These are phyloP conservation scores for Subacronicta megacephala DNA, from an alignment of 2,888 invertebrate genomes.

Conservation along the genomic window DNA sequence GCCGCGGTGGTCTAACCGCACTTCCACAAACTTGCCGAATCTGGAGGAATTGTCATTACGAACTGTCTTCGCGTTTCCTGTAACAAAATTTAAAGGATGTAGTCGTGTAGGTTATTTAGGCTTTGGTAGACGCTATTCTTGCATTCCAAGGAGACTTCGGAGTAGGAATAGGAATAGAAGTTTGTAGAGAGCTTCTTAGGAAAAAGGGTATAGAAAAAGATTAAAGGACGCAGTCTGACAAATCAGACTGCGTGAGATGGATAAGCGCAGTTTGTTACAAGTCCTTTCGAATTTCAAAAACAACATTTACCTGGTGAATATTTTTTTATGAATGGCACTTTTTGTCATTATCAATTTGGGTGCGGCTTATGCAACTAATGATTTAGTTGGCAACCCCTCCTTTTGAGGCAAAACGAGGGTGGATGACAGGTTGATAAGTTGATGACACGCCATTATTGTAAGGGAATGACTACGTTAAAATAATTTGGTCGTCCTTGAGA, in stretches of 20 bases:
- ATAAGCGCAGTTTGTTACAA: too few relatives aligned
- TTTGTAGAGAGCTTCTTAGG: too few relatives aligned
- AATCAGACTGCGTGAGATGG: too few relatives aligned
- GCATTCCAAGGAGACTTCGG: too few relatives aligned
- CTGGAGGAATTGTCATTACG: slow-evolving; percentile 97
- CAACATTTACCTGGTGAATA: too few relatives aligned
- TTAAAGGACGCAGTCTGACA: too few relatives aligned
- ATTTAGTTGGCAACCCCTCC: slow-evolving; percentile 33
- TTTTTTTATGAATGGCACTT: too few relatives aligned
- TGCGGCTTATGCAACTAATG: slow-evolving; percentile 14
- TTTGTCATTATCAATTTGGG: slow-evolving; percentile 13
- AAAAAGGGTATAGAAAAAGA: too few relatives aligned
- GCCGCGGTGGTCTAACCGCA: slow-evolving; percentile 96
- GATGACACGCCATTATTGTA: slow-evolving; percentile 29
- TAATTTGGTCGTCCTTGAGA: neutral
- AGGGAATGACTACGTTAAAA: neutral
- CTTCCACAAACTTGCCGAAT: slow-evolving; percentile 98
- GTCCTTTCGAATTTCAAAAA: too few relatives aligned
- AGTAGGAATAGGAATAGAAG: too few relatives aligned
- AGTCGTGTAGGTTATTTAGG: neutral
- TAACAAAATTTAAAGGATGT: slow-evolving; percentile 12
- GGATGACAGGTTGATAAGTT: slow-evolving; percentile 36
- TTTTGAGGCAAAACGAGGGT: slow-evolving; percentile 27
- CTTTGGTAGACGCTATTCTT: neutral
- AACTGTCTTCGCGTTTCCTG: slow-evolving; percentile 97